Conservation (phyloP, 1,140 invertebrate genomes). For the Phortica variegata region DNA sequence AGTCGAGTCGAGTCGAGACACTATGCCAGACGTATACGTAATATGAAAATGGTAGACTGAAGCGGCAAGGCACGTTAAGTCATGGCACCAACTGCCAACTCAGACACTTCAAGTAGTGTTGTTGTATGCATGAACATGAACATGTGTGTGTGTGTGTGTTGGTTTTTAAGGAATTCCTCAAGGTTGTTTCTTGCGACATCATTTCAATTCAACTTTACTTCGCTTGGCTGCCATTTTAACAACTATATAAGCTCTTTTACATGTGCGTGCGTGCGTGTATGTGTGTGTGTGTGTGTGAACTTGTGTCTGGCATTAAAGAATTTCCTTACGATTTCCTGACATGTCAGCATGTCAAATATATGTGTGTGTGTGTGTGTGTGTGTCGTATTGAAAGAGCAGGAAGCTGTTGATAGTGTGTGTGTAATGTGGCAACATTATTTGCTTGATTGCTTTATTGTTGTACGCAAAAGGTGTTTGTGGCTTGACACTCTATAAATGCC, state of each 20-base stretch:
- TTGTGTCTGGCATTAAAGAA: slow-evolving; percentile 33
- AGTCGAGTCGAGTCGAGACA: slow-evolving; percentile 47
- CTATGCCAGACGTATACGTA: slow-evolving; percentile 41
- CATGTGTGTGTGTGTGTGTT: slow-evolving; percentile 23
- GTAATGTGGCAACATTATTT: slow-evolving; percentile 55
- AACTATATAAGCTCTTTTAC: background rate
- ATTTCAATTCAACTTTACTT: slow-evolving; percentile 50
- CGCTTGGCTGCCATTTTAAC: slow-evolving; percentile 28
- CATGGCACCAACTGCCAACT: no score
- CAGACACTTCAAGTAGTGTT: no score
- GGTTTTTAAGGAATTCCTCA: slow-evolving; percentile 39
- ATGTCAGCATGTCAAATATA: background rate
- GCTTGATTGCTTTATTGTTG: slow-evolving; percentile 55
- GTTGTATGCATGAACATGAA: slow-evolving; percentile 11
- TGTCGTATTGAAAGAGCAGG: slow-evolving; percentile 24
- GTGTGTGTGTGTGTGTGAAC: slow-evolving; percentile 11
- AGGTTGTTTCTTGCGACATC: slow-evolving; percentile 40
- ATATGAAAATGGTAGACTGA: no score
- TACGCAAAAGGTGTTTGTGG: slow-evolving; percentile 54
- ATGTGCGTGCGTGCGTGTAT: slow-evolving; percentile 4
- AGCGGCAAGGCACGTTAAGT: no score
- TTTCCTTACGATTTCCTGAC: slow-evolving; percentile 19
- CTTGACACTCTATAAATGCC: slow-evolving; percentile 46
- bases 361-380: slow-evolving; percentile 2
- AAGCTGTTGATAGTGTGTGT: slow-evolving; percentile 48